Conservation (phyloP, 92 coral and sea anemone genomes). For the Siderastrea radians region DNA sequence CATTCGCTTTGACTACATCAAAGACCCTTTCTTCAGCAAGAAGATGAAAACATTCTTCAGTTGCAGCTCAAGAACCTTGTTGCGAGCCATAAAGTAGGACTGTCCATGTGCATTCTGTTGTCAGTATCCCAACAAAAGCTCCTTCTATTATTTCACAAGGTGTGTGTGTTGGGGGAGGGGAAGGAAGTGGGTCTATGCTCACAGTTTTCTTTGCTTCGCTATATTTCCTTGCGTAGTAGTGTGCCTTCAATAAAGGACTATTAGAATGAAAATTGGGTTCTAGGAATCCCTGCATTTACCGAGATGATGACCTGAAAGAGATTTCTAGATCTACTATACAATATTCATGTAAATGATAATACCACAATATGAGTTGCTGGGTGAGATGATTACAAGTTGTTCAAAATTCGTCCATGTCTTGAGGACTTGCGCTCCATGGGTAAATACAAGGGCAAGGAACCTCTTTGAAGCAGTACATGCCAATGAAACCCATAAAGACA, state of each 20-base stretch:
- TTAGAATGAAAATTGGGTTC: slow-evolving; percentile 34
- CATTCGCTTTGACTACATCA: background rate
- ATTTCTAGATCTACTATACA: slow-evolving; percentile 11
- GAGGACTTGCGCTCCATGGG: slow-evolving; percentile 46
- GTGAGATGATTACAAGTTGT: slow-evolving; percentile 45
- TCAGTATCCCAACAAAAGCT: background rate
- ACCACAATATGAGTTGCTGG: slow-evolving; percentile 59
- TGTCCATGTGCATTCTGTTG: background rate
- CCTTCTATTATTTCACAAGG: no score
- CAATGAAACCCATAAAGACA: slow-evolving; percentile 53
- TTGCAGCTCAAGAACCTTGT: background rate
- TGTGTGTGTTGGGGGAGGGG: no score
- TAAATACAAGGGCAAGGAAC: slow-evolving; percentile 36
- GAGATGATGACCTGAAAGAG: slow-evolving; percentile 34
- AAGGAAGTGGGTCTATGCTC: no score
- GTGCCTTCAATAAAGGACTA: slow-evolving; percentile 23
- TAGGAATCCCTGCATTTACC: slow-evolving; percentile 38
- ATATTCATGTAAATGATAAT: slow-evolving; percentile 45
- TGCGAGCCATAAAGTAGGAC: background rate
- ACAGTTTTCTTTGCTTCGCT: no score
- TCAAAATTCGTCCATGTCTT: slow-evolving; percentile 44
- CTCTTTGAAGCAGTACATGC: slow-evolving; percentile 50
- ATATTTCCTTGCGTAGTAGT: no score
- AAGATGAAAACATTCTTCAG: background rate
- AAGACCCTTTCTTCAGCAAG: background rate